Percentiles rank a stretch among this genome's conserved stretches.
phyloP scores from a whole-genome alignment of 2,888 invertebrate species.

The Apeira syringaria region DNA sequence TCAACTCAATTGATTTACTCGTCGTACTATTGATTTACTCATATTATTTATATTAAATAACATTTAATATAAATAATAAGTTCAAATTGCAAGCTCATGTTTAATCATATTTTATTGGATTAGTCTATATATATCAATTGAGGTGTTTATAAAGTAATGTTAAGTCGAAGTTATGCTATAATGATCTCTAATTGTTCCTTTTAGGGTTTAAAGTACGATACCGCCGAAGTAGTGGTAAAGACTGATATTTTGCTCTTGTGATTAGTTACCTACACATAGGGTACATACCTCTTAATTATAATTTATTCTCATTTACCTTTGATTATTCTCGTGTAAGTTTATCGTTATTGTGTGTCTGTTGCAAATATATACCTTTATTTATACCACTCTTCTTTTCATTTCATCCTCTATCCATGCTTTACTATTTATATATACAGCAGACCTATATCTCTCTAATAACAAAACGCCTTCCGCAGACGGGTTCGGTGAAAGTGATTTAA shows the following conservation, averaged over 20 bases:
- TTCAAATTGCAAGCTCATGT: too few relatives aligned
- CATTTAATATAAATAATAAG: too few relatives aligned
- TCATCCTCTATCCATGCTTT: conserved; percentile 79
- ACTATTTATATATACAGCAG: conserved; percentile 72
- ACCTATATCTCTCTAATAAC: conserved; percentile 66
- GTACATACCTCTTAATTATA: conserved; percentile 57
- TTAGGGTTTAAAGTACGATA: conserved; percentile 44
- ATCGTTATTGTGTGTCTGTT: conserved; percentile 81
- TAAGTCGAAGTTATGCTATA: conserved; percentile 32
- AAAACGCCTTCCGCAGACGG: conserved; percentile 62
- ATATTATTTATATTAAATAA: too few relatives aligned
- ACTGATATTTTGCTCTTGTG: conserved; percentile 64
- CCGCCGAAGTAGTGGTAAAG: conserved; percentile 47
- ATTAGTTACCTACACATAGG: too few relatives aligned
- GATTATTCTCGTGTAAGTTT: conserved; percentile 64
- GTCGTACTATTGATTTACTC: too few relatives aligned
- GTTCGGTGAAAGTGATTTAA: conserved; percentile 75
- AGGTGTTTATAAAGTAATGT: conserved; percentile 38
- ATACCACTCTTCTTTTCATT: conserved; percentile 81
- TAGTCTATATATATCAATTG: too few relatives aligned
- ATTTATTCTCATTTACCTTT: conserved; percentile 58
- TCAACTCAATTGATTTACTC: conserved; percentile 41
- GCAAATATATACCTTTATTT: conserved; percentile 83
- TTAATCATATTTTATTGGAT: too few relatives aligned
- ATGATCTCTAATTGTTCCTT: conserved; percentile 75